Base-by-base conservation (phyloP, 2,888 invertebrate genomes). In the Caenorhabditis panamensis region DNA sequence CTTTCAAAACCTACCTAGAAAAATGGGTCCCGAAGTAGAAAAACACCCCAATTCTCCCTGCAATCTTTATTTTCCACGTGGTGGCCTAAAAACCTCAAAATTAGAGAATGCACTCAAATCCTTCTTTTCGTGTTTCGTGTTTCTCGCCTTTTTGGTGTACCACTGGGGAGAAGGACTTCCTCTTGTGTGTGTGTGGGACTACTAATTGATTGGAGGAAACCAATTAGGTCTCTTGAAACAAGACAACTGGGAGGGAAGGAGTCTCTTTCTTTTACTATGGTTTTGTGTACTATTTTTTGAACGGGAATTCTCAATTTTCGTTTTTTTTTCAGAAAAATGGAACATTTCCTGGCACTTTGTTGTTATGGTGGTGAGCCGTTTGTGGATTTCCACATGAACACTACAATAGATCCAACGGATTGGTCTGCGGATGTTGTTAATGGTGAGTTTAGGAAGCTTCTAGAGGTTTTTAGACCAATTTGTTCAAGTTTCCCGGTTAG, bases 291-390 rank as follows among this genome's bases (percentile, higher is more conserved):
- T 18, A 47, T 54, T 66, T 41, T 31, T 31, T 53, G 36, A 18
- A 64, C 31, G 6, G 16, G 3, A 13, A 26, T 53, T 31, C 36
- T 41, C 41, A 41, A 13, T 31, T 11, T 11, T 41, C 13, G 11
- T 13, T 11, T 2, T 41, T 41, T 44, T 54, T 36, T 8, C 20
- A 31, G 36, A 4, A 53, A n/a, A 22, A 72, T 79, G 72, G 81
- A 84, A 31, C 82, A 83, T 54, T 75, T 84, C n/a, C 49, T 79
- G 31, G 69, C 81, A 8, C 26, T 83, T 6, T 84, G 84, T 44
- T 84, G 84, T 73, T 83, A 69, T 41, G 84, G 83, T 1, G 84
- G 84, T 1, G 82, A 84, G 44, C 84, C 84, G 3, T 83, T 59
- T 54, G 54, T 83, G 26, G 83, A 84, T 62, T 84, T 83, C 31